Percentiles rank a stretch among this genome's conserved stretches.
phyloP scores from a whole-genome alignment of 2,113 vertebrate genomes.

The Psilopogon haemacephalus region DNA sequence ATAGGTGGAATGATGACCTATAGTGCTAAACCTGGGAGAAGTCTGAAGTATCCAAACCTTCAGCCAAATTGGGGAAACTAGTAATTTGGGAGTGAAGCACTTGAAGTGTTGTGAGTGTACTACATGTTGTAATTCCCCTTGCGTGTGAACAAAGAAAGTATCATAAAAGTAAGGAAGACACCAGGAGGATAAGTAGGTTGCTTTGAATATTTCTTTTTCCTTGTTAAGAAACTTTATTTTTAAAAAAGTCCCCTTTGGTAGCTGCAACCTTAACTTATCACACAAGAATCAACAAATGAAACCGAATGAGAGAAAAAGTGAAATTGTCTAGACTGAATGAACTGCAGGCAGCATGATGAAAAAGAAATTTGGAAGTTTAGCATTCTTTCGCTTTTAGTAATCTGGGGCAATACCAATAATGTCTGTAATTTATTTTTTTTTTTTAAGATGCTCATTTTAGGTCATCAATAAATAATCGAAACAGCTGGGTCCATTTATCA shows the following conservation, averaged over 20 bases:
- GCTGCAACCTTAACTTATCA: constrained; percentile 6
- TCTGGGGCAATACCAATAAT: neutral
- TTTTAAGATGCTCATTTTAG: constrained; percentile 25
- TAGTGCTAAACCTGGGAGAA: neutral
- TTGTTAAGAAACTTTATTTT: constrained; percentile 14
- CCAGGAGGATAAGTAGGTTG: neutral
- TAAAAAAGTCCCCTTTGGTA: neutral
- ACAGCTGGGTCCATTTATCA: neutral
- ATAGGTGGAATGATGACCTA: neutral
- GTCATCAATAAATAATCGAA: neutral
- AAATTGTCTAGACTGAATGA: constrained; percentile 34
- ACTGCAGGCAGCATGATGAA: neutral
- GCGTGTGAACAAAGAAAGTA: neutral
- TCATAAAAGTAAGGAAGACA: neutral
- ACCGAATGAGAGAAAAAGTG: constrained; percentile 47
- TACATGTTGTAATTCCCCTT: neutral
- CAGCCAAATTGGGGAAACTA: neutral
- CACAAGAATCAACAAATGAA: constrained; percentile 23
- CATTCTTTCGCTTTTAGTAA: constrained; percentile 49
- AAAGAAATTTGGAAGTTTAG: constrained; percentile 25
- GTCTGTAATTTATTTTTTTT: constrained; percentile 27
- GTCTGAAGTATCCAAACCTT: neutral
- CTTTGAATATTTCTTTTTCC: neutral
- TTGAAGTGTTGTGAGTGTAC: neutral
- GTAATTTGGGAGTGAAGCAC: neutral